Conservation (phyloP, 2,113 vertebrate genomes). For the Buteo buteo region DNA sequence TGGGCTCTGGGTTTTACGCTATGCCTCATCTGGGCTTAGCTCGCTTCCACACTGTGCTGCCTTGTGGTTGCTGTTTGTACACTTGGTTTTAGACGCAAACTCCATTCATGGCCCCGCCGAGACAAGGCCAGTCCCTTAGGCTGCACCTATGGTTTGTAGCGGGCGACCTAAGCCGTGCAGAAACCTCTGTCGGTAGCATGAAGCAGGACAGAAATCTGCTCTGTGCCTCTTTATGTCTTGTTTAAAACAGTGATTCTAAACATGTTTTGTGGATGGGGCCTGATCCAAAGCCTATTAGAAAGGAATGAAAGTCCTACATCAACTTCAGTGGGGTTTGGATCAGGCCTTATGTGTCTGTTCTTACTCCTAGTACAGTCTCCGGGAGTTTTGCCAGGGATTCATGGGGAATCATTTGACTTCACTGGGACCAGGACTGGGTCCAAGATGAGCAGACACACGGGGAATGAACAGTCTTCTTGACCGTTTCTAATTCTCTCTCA, state of each 20-base stretch:
- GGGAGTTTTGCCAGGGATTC: conserved; percentile 30
- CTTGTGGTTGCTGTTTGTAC: not conserved
- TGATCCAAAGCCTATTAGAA: not conserved
- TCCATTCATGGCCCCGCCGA: accelerated
- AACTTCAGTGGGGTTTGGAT: not conserved
- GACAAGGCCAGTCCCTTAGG: not conserved
- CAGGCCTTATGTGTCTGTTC: not conserved
- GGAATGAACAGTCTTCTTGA: not conserved
- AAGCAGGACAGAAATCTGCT: not conserved
- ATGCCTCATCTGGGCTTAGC: not conserved
- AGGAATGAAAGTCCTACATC: not conserved
- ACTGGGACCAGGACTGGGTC: conserved; percentile 18
- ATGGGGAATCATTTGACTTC: conserved; percentile 2
- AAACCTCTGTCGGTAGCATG: not conserved
- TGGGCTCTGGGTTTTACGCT: not conserved
- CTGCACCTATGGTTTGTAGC: not conserved
- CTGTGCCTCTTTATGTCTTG: not conserved
- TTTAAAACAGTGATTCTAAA: not conserved
- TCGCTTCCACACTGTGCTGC: not conserved
- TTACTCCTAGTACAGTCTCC: not conserved
- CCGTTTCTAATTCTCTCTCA: not conserved
- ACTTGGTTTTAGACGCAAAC: not conserved
- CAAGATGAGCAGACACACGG: conserved; percentile 14
- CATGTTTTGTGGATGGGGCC: not conserved
- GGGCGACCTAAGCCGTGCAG: accelerated